Evolutionary conservation across 2,113 vertebrate genomes (phyloP), one percentile per base, ranked within the genome.

Genomic region (Anhinga rufa): DNA sequence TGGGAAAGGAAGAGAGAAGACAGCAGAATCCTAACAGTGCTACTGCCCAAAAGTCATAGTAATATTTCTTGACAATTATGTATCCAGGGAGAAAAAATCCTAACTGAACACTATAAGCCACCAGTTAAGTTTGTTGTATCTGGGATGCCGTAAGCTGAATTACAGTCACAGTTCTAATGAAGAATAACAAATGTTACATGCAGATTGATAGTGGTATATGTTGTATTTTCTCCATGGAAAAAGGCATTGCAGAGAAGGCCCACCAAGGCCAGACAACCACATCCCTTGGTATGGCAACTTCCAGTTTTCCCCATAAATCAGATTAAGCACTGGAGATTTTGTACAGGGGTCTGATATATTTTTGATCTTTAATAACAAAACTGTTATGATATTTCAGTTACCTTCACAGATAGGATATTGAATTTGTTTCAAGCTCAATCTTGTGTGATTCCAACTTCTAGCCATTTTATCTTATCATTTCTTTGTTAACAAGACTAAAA

Each of bases 161-260:
- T 80, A 19, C 14, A 88, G 15, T 24, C 17, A 6, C 16, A 36
- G 14, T 16, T 69, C 9, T 69, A 48, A 28, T 26, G 38, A 51
- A 60, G 19, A 86, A 77, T 24, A 51, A 5, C 13, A 49, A 24
- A 8, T 16, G 6, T 36, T 68, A 9, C 15, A 12, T 31, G 24
- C 11, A 68, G 25, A 44, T 9, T 62, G 10, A 14, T 36, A 7
- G 6, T 75, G 10, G 3, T 28, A 6, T 46, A 49, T 0, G 0
- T 7, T 61, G 18, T 14, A 32, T 19, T 78, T 81, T 57, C 46
- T 34, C 4, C 22, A 9, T 14, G 4, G 4, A 11, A 42, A 60
- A 61, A 9, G 32, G 11, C 3, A 4, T 22, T 54, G 7, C 9
- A 32, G 14, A 31, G 32, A 72, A 76, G 6, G 5, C 5, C 4